A percentile compares a stretch with the other conserved stretches of the same genome.
These are phyloP conservation scores for Mesocricetus auratus DNA, from an alignment of 2,113 vertebrate genomes.

Conservation along the genomic window DNA sequence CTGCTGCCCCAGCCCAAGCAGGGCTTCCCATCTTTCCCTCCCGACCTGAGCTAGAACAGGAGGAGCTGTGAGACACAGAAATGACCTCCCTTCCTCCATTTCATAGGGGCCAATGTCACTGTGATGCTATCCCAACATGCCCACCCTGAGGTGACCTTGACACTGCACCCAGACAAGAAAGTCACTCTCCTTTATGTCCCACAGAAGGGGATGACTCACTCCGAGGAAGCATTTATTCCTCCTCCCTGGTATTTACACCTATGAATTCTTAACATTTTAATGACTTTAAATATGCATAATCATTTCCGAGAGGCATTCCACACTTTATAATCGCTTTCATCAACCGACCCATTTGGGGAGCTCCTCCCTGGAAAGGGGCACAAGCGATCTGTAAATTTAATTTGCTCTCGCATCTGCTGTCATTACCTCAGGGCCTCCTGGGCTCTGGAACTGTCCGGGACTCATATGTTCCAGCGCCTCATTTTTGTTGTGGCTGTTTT, in stretches of 20 bases:
- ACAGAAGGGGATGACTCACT: accelerated
- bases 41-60: neutral
- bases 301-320: neutral
- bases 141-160: conserved; percentile 21
- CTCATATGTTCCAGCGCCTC: neutral
- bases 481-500: conserved; percentile 30
- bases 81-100: neutral
- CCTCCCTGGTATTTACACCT: neutral
- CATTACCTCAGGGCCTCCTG: neutral
- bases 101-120: accelerated
- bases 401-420: conserved; percentile 58
- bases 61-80: neutral
- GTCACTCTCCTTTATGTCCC: neutral
- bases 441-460: neutral
- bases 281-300: conserved; percentile 47
- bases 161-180: accelerated
- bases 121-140: accelerated
- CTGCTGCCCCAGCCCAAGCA: neutral
- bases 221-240: accelerated
- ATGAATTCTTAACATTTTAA: neutral
- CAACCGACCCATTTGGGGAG: neutral
- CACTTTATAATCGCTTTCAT: conserved; percentile 16
- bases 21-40: too few species aligned
- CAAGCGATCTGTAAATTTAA: conserved; percentile 57
- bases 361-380: conserved; percentile 10